Percentiles rank a stretch among this genome's conserved stretches.
Conservation (phyloP, 2,797 vertebrate genomes). For the Pseudomugil tenellus region DNA sequence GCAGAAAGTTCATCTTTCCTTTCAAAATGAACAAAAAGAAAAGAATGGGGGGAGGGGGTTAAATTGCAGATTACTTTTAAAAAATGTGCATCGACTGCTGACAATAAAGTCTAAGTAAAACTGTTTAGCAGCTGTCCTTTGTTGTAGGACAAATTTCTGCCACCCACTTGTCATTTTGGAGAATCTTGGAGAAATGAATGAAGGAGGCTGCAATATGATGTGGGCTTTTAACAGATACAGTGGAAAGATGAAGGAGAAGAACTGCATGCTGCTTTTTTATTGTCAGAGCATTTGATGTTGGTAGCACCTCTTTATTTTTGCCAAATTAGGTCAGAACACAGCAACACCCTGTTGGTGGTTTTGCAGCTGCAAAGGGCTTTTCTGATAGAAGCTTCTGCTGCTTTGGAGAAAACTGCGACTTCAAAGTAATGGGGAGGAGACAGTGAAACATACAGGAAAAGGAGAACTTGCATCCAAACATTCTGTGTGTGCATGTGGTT, state of each 20-base stretch:
- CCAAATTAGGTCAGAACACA: conserved; percentile 68
- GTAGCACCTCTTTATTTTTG: conserved; percentile 59
- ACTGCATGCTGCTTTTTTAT: conserved; percentile 56
- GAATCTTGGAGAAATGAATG: conserved; percentile 38
- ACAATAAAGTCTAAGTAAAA: conserved; percentile 21
- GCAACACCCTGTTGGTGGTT: conserved; percentile 54
- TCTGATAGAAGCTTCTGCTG: conserved; percentile 42
- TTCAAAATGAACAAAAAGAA: conserved; percentile 2
- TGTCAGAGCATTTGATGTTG: conserved; percentile 67
- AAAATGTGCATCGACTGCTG: conserved; percentile 11
- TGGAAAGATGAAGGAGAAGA: conserved; percentile 37
- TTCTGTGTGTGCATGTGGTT: conserved; percentile 7
- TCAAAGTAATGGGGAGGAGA: conserved; percentile 61
- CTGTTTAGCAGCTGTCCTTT: conserved; percentile 44
- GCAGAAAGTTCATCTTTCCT: conserved; percentile 11
- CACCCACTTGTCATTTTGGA: conserved; percentile 49
- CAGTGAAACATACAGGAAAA: conserved; percentile 24
- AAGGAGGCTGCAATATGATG: conserved; percentile 27
- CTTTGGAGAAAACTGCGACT: conserved; percentile 46
- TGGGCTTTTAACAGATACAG: conserved; percentile 45
- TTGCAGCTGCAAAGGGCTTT: conserved; percentile 41
- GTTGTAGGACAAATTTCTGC: conserved; percentile 36
- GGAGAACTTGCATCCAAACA: conserved; percentile 34
- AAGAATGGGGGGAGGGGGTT: not conserved
- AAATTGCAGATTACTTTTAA: conserved; percentile 28